Conservation (phyloP, 1,140 invertebrate species). For the Eueides isabella region DNA sequence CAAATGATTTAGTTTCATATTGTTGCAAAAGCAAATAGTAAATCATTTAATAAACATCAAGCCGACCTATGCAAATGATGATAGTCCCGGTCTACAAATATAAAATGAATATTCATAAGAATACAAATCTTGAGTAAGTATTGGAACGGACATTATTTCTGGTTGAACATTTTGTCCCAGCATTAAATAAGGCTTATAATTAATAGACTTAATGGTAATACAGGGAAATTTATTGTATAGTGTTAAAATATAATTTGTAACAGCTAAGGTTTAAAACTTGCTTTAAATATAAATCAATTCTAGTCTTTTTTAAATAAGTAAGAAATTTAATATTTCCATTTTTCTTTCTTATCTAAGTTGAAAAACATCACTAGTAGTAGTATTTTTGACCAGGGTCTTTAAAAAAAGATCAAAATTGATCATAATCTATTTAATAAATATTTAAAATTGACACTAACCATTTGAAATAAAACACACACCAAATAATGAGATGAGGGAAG, state of each 20-base stretch:
- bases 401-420: too few species aligned
- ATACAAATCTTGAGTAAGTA: conserved; percentile 24
- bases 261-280: neutral
- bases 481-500: too few species aligned
- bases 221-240: conserved; percentile 6
- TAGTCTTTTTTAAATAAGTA: too few species aligned
- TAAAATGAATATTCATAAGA: conserved; percentile 33
- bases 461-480: too few species aligned
- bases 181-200: neutral
- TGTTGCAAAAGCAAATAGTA: neutral
- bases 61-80: conserved; percentile 21
- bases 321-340: too few species aligned
- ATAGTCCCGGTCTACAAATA: conserved; percentile 21
- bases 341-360: too few species aligned
- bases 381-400: too few species aligned
- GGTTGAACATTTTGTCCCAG: neutral
- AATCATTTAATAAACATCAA: conserved; percentile 18
- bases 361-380: too few species aligned
- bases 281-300: too few species aligned
- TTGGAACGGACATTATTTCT: conserved; percentile 24
- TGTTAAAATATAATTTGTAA: neutral
- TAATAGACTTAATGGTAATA: conserved; percentile 9
- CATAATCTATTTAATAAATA: too few species aligned
- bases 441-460: too few species aligned
- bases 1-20: neutral